A percentile compares a stretch with the other conserved stretches of the same genome.
Evolutionary conservation across 1,140 invertebrate genomes (phyloP).

Genomic region (Saccostrea echinata): DNA sequence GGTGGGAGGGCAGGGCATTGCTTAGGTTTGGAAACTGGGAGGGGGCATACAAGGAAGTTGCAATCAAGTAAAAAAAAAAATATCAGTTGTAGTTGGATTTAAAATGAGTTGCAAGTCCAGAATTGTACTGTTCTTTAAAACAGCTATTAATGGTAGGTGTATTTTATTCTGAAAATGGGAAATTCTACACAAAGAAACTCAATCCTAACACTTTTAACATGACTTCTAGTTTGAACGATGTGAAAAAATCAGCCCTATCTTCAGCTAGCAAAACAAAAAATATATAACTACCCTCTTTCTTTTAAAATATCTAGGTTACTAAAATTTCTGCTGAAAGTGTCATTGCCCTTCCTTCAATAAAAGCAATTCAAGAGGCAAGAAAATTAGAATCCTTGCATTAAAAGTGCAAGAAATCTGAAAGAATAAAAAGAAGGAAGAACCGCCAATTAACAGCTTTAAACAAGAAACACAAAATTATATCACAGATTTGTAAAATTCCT

Average conservation of each 20-base stretch:
- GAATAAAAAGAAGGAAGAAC: not conserved
- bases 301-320: not conserved
- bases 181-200: not conserved
- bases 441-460: not conserved
- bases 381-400: not conserved
- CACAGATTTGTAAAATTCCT: slow-evolving; percentile 25
- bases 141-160: not conserved
- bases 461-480: not conserved
- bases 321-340: not conserved
- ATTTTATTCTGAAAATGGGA: not conserved
- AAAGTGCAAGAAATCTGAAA: not conserved
- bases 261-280: not conserved
- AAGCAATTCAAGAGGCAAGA: not conserved
- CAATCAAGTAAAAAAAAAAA: no score
- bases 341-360: not conserved
- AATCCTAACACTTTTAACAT: not conserved
- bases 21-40: not conserved
- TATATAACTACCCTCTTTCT: not conserved
- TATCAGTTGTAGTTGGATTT: not conserved
- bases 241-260: not conserved
- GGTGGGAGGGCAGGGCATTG: not conserved
- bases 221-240: not conserved
- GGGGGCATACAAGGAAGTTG: no score
- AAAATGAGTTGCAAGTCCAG: not conserved
- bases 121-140: not conserved